Evolutionary conservation across 2,113 vertebrate genomes (phyloP).

Genomic region (Ptilonorhynchus violaceus): DNA sequence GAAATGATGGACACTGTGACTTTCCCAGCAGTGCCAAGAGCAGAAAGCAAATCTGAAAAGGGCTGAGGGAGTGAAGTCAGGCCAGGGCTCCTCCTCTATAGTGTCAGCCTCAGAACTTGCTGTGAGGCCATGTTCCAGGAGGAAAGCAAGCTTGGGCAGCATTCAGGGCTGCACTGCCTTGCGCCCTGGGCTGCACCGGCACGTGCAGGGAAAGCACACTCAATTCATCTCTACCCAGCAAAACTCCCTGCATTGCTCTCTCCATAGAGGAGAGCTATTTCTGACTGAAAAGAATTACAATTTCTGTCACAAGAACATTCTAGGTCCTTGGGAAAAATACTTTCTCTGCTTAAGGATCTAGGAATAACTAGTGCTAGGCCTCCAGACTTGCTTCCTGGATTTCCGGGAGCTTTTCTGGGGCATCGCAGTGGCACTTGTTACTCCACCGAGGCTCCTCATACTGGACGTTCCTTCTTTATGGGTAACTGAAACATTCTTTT

Average conservation of each 20-base stretch:
- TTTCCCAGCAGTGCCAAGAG: not conserved
- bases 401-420: not conserved
- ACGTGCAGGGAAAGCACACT: rapidly evolving
- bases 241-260: not conserved
- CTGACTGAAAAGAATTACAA: not conserved
- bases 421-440: not conserved
- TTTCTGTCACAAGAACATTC: not conserved
- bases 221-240: not conserved
- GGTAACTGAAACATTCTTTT: not conserved
- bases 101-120: rapidly evolving
- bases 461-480: not conserved
- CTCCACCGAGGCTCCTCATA: not conserved
- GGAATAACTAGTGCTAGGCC: not conserved
- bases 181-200: not conserved
- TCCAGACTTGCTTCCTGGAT: not conserved
- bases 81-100: not conserved
- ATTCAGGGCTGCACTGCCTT: rapidly evolving
- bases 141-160: not conserved
- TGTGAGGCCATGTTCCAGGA: not conserved
- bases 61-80: not conserved
- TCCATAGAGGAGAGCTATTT: not conserved
- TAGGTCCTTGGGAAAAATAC: not conserved
- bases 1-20: rapidly evolving
- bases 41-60: not conserved
- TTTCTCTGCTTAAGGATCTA: not conserved